phyloP scores from a whole-genome alignment of 1,140 invertebrate genomes.

The Scaptomyza montana region DNA sequence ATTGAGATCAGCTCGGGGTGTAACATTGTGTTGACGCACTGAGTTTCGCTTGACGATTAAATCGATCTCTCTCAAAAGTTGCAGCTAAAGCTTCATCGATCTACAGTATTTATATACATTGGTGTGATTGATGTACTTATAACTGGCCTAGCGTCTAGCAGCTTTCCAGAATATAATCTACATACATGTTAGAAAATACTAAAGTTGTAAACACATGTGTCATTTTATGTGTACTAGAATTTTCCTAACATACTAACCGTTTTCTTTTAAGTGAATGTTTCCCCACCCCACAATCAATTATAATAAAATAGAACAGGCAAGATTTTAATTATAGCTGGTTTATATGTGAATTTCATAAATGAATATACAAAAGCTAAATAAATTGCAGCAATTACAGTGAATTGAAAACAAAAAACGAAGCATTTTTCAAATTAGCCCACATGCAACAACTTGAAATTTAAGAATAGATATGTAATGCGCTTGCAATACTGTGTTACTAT shows the following conservation, averaged over 20 bases:
- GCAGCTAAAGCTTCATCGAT: not conserved
- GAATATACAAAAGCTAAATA: constrained; percentile 56
- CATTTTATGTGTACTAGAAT: no score
- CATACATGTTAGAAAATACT: no score
- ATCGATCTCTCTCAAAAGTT: not conserved
- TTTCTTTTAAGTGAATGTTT: no score
- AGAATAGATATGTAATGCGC: not conserved
- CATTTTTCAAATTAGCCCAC: constrained; percentile 29
- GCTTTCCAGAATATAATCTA: no score
- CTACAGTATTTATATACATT: not conserved
- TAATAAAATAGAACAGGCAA: no score
- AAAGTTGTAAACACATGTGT: no score
- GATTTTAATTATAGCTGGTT: no score
- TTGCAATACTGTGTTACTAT: not conserved
- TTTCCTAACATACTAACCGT: no score
- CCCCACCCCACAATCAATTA: no score
- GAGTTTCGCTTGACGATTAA: constrained; percentile 36
- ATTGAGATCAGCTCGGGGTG: constrained; percentile 56
- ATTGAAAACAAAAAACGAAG: constrained; percentile 56
- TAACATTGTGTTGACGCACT: constrained; percentile 39
- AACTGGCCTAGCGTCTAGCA: no score
- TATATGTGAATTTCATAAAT: constrained; percentile 38
- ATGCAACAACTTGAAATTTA: constrained; percentile 3
- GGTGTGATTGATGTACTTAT: no score
- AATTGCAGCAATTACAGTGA: constrained; percentile 62